Evolutionary conservation across 1,140 invertebrate genomes (phyloP), one percentile per base, ranked within the genome.

Genomic region (Apis laboriosa): DNA sequence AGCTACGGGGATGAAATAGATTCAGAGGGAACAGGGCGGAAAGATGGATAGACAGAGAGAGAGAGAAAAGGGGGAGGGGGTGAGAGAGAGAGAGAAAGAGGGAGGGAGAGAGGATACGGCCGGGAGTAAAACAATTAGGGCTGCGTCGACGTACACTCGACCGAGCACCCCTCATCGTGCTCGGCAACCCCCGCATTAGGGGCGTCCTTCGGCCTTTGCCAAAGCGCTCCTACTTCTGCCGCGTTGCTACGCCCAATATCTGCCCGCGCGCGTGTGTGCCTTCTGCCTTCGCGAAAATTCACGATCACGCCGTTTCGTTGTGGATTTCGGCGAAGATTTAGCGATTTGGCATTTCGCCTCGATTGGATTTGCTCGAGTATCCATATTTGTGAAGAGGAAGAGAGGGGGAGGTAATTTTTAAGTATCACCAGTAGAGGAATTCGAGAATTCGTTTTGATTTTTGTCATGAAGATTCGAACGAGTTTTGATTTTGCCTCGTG

Each of bases 51-150:
- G 63, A 17, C 28, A 64, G 15, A 34, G n/a, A 28, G 61, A 24
- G 3, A 61, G 21, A 15, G 34, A 34, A 34, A 34, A 2, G 34
- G 34, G 34, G 3, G 34, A n/a, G n/a, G 34, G 77, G 53, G 15
- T 55, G 56, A 66, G 61, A 77, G 28, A 21, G 58, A 53, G 58
- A 12, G 75, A 83, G 19, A 55, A 72, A 60, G 56, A 66, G 61
- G 75, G 28, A 21, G 58, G 53, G 58, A 12, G 75, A 83, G 19
- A 55, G 24, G 12, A 58, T 11, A 43, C 4, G 28, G 71, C 15
- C 90, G 90, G 88, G 93, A 94, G 93, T 93, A 92, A 94, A 94
- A 94, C 93, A 93, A 93, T 94, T 94, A 93, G 90, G 91, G 91
- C 88, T 90, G 90, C 91, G 90, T 92, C 90, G 92, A 92, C 88